Evolutionary conservation across 2,113 vertebrate genomes (phyloP).

Genomic region (Callionymus lyra): DNA sequence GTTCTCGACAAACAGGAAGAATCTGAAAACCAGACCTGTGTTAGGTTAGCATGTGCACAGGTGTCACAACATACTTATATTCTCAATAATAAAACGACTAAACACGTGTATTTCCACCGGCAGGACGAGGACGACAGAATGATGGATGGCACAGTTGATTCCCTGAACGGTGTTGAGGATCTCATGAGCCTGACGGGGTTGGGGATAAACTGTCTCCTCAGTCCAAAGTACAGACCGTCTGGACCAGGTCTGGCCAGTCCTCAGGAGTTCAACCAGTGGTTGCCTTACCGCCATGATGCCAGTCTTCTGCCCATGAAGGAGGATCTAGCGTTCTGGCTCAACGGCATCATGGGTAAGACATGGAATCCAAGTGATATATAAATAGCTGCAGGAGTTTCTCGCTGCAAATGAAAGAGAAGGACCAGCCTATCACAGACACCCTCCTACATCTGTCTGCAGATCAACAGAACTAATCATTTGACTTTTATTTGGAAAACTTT

Average conservation of each 20-base stretch:
- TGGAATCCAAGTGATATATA: background rate
- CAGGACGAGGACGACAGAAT: slow-evolving; percentile 13
- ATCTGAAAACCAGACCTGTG: too few relatives aligned
- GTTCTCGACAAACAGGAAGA: too few relatives aligned
- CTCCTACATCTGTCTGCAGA: background rate
- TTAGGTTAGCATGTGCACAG: too few relatives aligned
- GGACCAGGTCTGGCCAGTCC: slow-evolving; percentile 88
- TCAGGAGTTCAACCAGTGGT: slow-evolving; percentile 90
- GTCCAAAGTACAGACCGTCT: slow-evolving; percentile 64
- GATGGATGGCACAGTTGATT: slow-evolving; percentile 48
- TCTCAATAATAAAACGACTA: too few relatives aligned
- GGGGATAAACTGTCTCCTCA: slow-evolving; percentile 48
- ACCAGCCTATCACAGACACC: too few relatives aligned
- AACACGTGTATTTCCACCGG: slow-evolving; percentile 1
- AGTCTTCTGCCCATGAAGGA: slow-evolving; percentile 95
- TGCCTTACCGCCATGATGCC: slow-evolving; percentile 87
- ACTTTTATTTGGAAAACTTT: slow-evolving; percentile 10
- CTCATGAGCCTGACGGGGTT: slow-evolving; percentile 50
- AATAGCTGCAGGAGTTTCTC: too few relatives aligned
- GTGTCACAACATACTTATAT: too few relatives aligned
- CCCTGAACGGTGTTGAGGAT: slow-evolving; percentile 58
- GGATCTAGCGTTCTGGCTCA: slow-evolving; percentile 91
- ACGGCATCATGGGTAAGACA: slow-evolving; percentile 79
- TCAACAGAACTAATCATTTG: background rate
- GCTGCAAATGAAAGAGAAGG: too few relatives aligned